Base-by-base conservation (phyloP, 2,113 vertebrate species). In the Tenebrosternarchus preto region DNA sequence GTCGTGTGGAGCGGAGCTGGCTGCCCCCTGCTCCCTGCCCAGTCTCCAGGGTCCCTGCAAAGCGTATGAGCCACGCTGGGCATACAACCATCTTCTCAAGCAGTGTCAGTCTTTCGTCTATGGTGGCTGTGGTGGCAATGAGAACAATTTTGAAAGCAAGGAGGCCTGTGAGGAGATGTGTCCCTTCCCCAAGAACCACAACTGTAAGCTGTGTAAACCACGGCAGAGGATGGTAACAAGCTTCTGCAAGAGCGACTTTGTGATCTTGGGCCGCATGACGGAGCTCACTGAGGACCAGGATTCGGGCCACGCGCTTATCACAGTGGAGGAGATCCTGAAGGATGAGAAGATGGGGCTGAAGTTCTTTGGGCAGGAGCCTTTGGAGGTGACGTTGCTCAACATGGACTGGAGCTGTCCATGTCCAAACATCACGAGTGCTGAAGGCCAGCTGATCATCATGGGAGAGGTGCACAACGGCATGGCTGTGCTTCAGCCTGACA, bases 291-390 rank as follows among this genome's bases (percentile, higher is more conserved):
- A 98, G 83, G 98, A 99, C 85, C 94, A 96, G 1, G 96, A 98
- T 82, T 94, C 95, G 0, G 97, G 97, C 12, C 96, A 96, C 0
- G 97, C 96, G 1, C 88, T 99, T 88, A 94, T 99, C 84, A 96
- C 90, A 0, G 95, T 99, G 88, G 96, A 98, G 33, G 96, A 99
- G 90, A 96, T 99, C 57, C 89, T 99, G 16, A 99, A 98, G 88
- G 98, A 99, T 1, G 97, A 99, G 81, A 98, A 99, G 91, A 99
- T 99, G 98, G 98, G 98, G 31, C 94, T 99, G 77, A 95, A 94
- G 86, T 98, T 99, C 91, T 92, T 99, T 82, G 96, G 96, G 59
- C 95, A 90, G 77, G 96, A 99, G 83, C 96, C 97, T 0, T 80
- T 99, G 76, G 98, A 99, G 91, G 95, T 99, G 85, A 98, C 97